Base-by-base conservation (phyloP, 64 coral and sea anemone species). In the Stichodactyla helianthus region DNA sequence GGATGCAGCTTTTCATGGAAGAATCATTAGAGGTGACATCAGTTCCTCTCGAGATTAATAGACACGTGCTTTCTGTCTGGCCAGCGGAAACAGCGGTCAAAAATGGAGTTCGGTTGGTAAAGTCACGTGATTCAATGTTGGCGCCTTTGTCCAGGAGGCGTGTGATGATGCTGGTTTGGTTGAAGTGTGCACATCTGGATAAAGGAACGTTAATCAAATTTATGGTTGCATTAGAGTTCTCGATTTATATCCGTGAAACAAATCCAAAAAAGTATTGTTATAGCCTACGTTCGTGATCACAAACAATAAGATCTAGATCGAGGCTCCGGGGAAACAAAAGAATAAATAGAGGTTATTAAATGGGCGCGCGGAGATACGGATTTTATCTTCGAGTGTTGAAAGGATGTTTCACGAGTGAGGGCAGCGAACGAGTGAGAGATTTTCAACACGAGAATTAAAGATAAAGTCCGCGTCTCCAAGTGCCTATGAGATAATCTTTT, bases 1-100 rank as follows among this genome's bases (percentile, higher is more conserved):
- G 93, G 74, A 95, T 23, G 61, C 89, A 95, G 53, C 79, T 95
- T 74, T 92, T 95, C 90, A 95, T 86, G 4, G 54, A 87, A 9
- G 84, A 63, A 54, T 95, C 89, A 53, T 56, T 77, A 57, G 90
- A 86, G 17, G 25, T 55, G 16, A 82, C 65, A 52, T 95, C 90
- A 76, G 93, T 77, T 65, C 93, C 93, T 67, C n/a, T 84, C 50
- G 88, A 50, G 5, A 95, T 82, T 44, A 95, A 77, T 58, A 89
- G 20, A 13, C 53, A 15, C 11, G 89, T 86, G 19, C 82, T 59
- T 15, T 95, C 89, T 17, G 84, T 57, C 53, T 92, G 86, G 13
- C 93, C 93, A 27, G 68, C 78, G 35, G 86, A 89, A 13, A 92
- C 86, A 17, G 93, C 93, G 16, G 86, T 82, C 27, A 95, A 51